Percentiles rank a stretch among this genome's conserved stretches.
Evolutionary conservation across 2,113 vertebrate genomes (phyloP).

Genomic region (Circaetus cinerascens): DNA sequence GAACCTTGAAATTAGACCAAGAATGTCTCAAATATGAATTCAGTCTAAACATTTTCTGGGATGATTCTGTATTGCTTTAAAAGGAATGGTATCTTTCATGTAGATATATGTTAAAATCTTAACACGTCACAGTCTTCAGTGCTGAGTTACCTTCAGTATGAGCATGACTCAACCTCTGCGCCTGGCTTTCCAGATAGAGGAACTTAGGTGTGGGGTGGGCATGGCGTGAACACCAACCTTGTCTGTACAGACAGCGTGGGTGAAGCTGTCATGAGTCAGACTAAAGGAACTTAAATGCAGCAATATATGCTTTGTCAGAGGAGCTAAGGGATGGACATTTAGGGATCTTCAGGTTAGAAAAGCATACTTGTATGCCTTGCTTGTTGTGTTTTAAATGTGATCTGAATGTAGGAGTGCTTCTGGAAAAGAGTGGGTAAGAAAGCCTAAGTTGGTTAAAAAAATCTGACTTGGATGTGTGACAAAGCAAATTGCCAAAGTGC

Average conservation of each 20-base stretch:
- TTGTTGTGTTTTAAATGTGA: background rate
- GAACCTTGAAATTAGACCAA: background rate
- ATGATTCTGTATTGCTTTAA: background rate
- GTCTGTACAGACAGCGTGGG: background rate
- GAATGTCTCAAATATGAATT: background rate
- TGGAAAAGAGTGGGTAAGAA: background rate
- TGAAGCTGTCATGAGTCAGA: background rate
- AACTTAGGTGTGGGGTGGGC: background rate
- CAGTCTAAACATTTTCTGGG: background rate
- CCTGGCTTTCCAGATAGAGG: background rate
- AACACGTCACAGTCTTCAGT: background rate
- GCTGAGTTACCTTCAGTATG: background rate
- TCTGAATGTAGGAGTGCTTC: background rate
- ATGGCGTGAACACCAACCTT: background rate
- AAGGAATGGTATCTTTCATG: background rate
- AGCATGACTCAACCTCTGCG: background rate
- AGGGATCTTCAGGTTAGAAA: background rate
- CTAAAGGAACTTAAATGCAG: background rate
- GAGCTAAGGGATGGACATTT: background rate
- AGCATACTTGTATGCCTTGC: background rate
- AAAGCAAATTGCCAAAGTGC: background rate
- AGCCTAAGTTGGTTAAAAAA: background rate
- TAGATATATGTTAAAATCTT: background rate
- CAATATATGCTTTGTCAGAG: background rate
- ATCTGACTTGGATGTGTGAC: no score